Conservation (phyloP, 1,140 invertebrate genomes). For the Drosophila ercepeae region DNA sequence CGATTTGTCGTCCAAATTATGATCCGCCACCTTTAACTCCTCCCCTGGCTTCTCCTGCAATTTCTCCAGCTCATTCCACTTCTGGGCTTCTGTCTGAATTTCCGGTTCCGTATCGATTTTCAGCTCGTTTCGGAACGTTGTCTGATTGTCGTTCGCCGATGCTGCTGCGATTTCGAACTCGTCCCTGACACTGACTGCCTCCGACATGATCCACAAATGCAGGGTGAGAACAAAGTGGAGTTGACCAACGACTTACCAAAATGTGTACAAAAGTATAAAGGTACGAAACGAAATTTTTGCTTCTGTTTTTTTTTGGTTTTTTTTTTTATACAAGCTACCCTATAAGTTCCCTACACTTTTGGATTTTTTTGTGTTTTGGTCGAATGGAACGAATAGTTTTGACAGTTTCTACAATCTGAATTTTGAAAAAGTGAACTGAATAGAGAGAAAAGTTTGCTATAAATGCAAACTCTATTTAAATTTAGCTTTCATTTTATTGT, state of each 20-base stretch:
- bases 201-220: slow-evolving; percentile 32
- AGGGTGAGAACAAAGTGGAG: background rate
- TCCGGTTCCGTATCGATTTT: background rate
- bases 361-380: background rate
- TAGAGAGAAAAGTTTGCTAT: background rate
- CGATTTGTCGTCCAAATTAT: too few relatives aligned
- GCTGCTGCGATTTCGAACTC: slow-evolving; percentile 12
- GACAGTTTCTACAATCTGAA: background rate
- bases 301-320: background rate
- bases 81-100: background rate
- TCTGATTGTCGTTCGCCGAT: slow-evolving; percentile 10
- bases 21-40: background rate
- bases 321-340: background rate
- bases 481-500: too few relatives aligned
- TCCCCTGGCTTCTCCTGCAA: background rate
- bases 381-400: background rate
- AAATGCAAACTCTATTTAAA: too few relatives aligned
- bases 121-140: background rate
- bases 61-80: slow-evolving; percentile 1
- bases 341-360: background rate
- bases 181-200: slow-evolving; percentile 3
- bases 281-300: background rate
- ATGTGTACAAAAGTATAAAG: slow-evolving; percentile 15
- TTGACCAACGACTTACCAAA: background rate
- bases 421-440: background rate